A percentile compares a stretch with the other conserved stretches of the same genome.
Evolutionary conservation across 1,140 invertebrate species (phyloP).

Genomic region (Acromyrmex heyeri): DNA sequence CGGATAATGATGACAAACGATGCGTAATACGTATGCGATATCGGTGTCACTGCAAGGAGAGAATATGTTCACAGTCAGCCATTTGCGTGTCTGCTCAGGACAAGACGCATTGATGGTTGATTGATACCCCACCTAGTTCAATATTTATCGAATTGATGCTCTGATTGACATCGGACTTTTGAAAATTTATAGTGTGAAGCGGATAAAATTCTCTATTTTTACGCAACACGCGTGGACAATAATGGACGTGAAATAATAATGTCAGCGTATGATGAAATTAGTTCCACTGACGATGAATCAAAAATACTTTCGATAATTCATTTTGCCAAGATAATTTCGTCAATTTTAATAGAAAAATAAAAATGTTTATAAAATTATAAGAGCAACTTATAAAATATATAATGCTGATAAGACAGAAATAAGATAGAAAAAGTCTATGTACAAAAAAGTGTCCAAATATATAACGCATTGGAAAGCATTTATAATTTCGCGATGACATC

Average conservation of each 20-base stretch:
- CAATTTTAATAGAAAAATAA: neutral
- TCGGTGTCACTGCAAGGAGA: constrained; percentile 46
- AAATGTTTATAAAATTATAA: constrained; percentile 9
- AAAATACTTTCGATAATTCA: neutral
- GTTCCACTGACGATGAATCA: constrained; percentile 15
- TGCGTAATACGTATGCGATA: constrained; percentile 41
- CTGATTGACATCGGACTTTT: constrained; percentile 24
- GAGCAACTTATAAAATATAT: neutral
- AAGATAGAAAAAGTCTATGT: neutral
- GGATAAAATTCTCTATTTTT: constrained; percentile 27
- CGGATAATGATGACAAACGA: constrained; percentile 70
- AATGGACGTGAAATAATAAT: constrained; percentile 45
- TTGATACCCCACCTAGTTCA: constrained; percentile 37
- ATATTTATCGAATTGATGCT: constrained; percentile 51
- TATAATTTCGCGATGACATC: constrained; percentile 10
- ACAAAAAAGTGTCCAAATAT: neutral
- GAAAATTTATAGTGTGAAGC: constrained; percentile 20
- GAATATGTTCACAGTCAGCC: constrained; percentile 25
- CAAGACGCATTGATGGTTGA: constrained; percentile 50
- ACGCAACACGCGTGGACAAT: neutral
- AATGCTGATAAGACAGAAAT: neutral
- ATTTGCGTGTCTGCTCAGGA: constrained; percentile 31
- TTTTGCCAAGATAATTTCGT: neutral
- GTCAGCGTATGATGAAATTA: constrained; percentile 19
- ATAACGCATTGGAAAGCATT: neutral